phyloP scores from a whole-genome alignment of 2,797 vertebrate species.

The Bryconaethiops microstoma region DNA sequence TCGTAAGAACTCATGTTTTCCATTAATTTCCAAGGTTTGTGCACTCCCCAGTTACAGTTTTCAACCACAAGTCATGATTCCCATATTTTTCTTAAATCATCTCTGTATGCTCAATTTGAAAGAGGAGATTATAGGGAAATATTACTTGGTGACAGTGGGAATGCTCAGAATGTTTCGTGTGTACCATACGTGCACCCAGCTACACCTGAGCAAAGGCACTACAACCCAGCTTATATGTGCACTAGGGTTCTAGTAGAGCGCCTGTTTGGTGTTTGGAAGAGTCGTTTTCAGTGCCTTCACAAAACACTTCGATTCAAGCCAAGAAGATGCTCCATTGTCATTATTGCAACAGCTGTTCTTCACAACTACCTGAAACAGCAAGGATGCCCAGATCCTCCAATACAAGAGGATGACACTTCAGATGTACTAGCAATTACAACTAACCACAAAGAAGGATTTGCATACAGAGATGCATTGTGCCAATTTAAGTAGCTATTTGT shows the following conservation, averaged over 20 bases:
- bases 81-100: not conserved
- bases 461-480: no score
- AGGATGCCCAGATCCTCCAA: no score
- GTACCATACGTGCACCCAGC: conserved; percentile 18
- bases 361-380: no score
- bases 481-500: no score
- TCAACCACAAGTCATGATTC: conserved; percentile 33
- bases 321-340: conserved; percentile 9
- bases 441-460: no score
- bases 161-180: conserved; percentile 24
- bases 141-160: conserved; percentile 31
- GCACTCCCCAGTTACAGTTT: conserved; percentile 25
- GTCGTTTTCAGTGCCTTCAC: no score
- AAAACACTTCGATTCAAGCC: no score
- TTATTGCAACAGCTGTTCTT: no score
- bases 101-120: not conserved
- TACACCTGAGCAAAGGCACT: not conserved
- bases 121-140: not conserved
- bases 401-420: no score
- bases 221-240: conserved; percentile 11
- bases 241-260: no score
- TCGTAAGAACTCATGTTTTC: conserved; percentile 29
- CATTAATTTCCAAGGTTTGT: conserved; percentile 17
- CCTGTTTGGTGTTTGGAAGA: not conserved
- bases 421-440: no score